Evolutionary conservation across 2,888 invertebrate species (phyloP).

Genomic region (Agriopis leucophaearia): DNA sequence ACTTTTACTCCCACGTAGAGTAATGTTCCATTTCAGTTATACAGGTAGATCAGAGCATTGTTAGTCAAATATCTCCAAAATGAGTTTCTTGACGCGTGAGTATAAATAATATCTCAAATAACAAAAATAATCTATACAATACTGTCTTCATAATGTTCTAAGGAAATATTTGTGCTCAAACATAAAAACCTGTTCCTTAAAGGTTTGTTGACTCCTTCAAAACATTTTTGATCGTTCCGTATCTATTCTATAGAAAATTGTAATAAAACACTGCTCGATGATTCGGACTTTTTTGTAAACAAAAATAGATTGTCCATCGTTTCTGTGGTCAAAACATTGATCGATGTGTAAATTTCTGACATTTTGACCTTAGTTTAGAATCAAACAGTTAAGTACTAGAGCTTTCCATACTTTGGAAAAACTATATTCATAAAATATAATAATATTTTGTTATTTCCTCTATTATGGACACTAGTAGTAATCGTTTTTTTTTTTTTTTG

Average conservation of each 20-base stretch:
- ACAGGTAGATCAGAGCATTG: no score
- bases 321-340: not conserved
- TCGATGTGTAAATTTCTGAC: no score
- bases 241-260: constrained; percentile 59
- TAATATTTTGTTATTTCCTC: no score
- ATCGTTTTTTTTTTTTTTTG: no score
- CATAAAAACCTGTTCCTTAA: constrained; percentile 76
- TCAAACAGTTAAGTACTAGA: no score
- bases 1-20: no score
- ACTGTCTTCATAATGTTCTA: constrained; percentile 58
- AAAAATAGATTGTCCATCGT: constrained; percentile 16
- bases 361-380: no score
- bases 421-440: no score
- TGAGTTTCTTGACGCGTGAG: constrained; percentile 33
- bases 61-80: not conserved
- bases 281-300: constrained; percentile 29
- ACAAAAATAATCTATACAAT: constrained; percentile 36
- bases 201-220: constrained; percentile 82
- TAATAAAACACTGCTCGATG: constrained; percentile 47
- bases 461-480: no score
- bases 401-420: no score
- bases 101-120: constrained; percentile 35
- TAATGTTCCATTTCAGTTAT: no score
- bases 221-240: constrained; percentile 70
- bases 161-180: constrained; percentile 79